These are phyloP conservation scores for Sarcophilus harrisii DNA, from an alignment of 2,797 vertebrate genomes.

Conservation along the genomic window DNA sequence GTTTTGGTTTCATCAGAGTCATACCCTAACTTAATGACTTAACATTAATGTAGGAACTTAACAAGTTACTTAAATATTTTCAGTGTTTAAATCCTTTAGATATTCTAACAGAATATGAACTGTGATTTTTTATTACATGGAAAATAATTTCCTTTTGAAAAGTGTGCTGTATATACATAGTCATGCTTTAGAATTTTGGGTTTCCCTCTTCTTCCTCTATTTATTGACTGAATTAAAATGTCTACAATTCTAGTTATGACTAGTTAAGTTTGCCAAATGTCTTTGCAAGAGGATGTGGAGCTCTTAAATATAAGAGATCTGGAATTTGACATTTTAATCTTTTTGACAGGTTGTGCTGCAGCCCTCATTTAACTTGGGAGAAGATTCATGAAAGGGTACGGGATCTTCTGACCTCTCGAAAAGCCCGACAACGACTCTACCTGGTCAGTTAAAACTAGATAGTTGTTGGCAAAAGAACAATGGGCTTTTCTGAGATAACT, in stretches of 20 bases:
- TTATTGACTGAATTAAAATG: slow-evolving; percentile 5
- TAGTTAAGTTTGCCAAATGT: neutral
- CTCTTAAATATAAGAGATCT: neutral
- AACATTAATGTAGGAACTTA: neutral
- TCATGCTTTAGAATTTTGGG: slow-evolving; percentile 35
- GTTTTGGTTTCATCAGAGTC: neutral
- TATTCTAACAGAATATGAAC: neutral
- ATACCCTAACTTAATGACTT: neutral
- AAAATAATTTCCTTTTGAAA: slow-evolving; percentile 8
- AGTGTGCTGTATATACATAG: neutral
- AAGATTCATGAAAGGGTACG: slow-evolving; percentile 87
- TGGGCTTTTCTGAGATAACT: neutral
- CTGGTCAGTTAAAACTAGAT: slow-evolving; percentile 82
- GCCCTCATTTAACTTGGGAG: slow-evolving; percentile 84
- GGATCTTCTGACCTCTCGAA: slow-evolving; percentile 86
- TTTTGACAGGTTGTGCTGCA: slow-evolving; percentile 77
- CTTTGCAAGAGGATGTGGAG: neutral
- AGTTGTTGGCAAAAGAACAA: slow-evolving; percentile 35
- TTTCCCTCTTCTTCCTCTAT: neutral
- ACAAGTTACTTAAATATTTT: neutral
- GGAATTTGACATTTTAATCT: slow-evolving; percentile 26
- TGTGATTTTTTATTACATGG: slow-evolving; percentile 26
- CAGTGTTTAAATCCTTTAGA: neutral
- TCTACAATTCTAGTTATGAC: neutral
- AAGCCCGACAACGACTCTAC: slow-evolving; percentile 83